Base-by-base conservation (phyloP, 1,140 invertebrate species). In the Metaphire vulgaris region DNA sequence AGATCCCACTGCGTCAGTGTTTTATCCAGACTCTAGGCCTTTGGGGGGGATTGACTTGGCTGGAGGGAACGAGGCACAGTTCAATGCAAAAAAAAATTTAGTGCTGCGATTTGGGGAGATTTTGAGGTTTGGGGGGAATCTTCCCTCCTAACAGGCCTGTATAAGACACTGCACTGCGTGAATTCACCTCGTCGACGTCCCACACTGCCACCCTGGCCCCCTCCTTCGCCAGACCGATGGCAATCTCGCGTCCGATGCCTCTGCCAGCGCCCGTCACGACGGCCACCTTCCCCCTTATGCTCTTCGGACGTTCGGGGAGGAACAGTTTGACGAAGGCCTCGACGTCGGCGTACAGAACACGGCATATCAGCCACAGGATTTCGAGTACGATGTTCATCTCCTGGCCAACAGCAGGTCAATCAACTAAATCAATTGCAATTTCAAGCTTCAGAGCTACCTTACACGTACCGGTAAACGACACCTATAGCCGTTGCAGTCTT, bases 221-320 rank as follows among this genome's bases (percentile, higher is more conserved):
- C 16, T 91, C 87, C 77, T 90, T 89, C 14, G 92, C 92, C 76
- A 96, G 89, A 81, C 92, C 90, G 0, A 92, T 83, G 0, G 93
- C 91, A 68, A 97, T 85, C 73, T 94, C 89, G 75, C 92, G 88
- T 30, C 96, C 96, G n/a, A 98, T 91, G 1, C 95, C 96, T 31
- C 92, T 92, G 2, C 83, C 85, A 30, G 77, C 73, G 32, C 77
- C 77, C 16, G 77, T 78, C 1, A 78, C 34, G 31, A 78, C 29
- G 15, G 74, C 77, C 14, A 76, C 72, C 33, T 73, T 73, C 31
- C 72, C 72, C 1, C 72, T 33, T 1, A 73, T 73, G 41, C 56
- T 41, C 34, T 73, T 73, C 1, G 33, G 32, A 29, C 56, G 28
- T 64, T 28, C 21, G 29, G 72, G 33, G 56, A 73, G 28, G 2